Evolutionary conservation across 2,797 vertebrate genomes (phyloP), one percentile per base, ranked within the genome.

Genomic region (Crypturellus tataupa): DNA sequence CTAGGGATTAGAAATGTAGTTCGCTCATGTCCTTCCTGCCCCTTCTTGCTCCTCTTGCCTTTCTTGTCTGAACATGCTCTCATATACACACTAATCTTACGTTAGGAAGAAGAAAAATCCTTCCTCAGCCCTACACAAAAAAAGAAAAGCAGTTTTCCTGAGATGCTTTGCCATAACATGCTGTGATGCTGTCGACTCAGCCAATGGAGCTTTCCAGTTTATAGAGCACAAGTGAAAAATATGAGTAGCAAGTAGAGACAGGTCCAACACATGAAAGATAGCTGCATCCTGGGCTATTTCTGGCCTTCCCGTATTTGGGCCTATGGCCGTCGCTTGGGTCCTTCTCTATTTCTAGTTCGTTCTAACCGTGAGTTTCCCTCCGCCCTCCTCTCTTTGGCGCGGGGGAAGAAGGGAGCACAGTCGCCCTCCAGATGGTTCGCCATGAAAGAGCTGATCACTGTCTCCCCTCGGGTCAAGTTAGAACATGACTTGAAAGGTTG

Each of bases 401-500:
- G 37, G 31, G 33, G 1, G 1, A 8, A 49, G 46, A 14, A 44
- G 56, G 59, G 49, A 40, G 15, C 3, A 12, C 16, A 72, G 20
- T 19, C 37, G 3, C 24, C 27, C 40, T 39, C 29, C 0, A 2
- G 33, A 2, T 12, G 59, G 9, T 31, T 70, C 10, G 4, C 1
- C 0, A 0, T 2, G 17, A 23, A 44, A 31, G 27, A 75, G 25
- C 17, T 0, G 1, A 47, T 51, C n/a, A 6, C 4, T 23, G 5
- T 13, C 24, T n/a, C 35, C n/a, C 47, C 68, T 47, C 29, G 35
- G 19, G 35, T 51, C 44, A n/a, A 20, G 24, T 47, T 85, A 63
- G 83, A 51, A 23, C 8, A 5, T 2, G 9, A 2, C 18, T 20
- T n/a, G 27, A 42, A 55, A 69, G 35, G 58, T 19, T 29, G 6